Evolutionary conservation across 2,888 invertebrate species (phyloP), one percentile per base, ranked within the genome.

Genomic region (Epirrhoe alternata): DNA sequence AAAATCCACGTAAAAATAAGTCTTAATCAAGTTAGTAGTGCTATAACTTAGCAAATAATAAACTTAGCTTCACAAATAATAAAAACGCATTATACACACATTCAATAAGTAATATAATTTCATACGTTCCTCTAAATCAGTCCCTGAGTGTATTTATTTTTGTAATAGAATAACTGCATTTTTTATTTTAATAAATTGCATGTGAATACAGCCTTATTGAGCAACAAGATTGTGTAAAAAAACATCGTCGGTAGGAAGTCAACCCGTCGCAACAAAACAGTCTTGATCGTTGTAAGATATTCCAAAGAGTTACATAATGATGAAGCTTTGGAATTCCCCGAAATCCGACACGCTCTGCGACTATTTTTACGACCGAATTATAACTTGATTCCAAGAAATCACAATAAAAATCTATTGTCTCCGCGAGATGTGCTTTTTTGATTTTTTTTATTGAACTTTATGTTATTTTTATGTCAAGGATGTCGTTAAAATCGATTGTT

Each of bases 221-320:
- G 91, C 92, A 90, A 91, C 92, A 92, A 91, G 93, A 92, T 92
- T 92, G 91, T 92, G 91, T 91, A 92, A 91, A 92, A 92, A 93
- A 92, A 92, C 92, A 91, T 89, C 89, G 90, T 87, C 92, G 92
- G 92, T 92, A 92, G 93, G 93, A 93, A 93, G 92, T 93, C 88
- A 89, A 88, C 86, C 81, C 80, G 83, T 74, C 73, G 79, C 84
- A 84, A 80, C 79, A 72, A 69, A 84, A 76, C 76, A 72, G 67
- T 87, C 84, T 92, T 92, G 91, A 87, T 88, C 79, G 77, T 76
- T 75, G 69, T 60, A 79, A 82, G 82, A 76, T 68, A 68, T 61
- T 59, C 55, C 38, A 62, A 33, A 61, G 65, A 68, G 69, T 69
- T 72, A 68, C 61, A 62, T 69, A 61, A 71, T 35, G 51, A 50